Percentiles rank a stretch among this genome's conserved stretches.
These are phyloP conservation scores for Papilio protenor DNA, from an alignment of 2,888 invertebrate genomes.

Conservation along the genomic window DNA sequence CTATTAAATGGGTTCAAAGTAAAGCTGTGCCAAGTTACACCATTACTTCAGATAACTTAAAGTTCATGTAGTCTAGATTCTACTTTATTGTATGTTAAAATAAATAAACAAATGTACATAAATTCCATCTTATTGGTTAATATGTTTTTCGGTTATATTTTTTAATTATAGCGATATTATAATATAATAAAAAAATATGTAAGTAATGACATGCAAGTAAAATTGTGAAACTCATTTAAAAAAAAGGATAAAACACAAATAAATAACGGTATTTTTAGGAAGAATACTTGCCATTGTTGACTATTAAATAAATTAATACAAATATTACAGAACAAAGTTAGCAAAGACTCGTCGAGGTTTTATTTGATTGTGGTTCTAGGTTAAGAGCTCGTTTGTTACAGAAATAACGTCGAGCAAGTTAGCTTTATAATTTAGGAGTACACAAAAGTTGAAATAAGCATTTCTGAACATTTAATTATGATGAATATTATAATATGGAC, in stretches of 20 bases:
- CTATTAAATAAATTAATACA: neutral
- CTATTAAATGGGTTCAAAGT: conserved; percentile 7
- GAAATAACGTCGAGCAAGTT: conserved; percentile 1
- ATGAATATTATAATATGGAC: neutral
- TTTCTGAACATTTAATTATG: neutral
- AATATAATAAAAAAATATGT: too few relatives aligned
- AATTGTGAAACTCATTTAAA: too few relatives aligned
- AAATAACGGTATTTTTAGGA: too few relatives aligned
- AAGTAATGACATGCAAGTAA: too few relatives aligned
- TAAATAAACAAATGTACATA: neutral
- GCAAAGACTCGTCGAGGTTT: neutral
- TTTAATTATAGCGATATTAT: too few relatives aligned
- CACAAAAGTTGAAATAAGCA: neutral
- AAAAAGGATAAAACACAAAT: too few relatives aligned
- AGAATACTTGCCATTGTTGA: neutral
- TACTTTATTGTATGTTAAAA: neutral
- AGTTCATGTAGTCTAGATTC: neutral
- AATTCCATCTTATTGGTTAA: too few relatives aligned
- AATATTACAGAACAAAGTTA: neutral
- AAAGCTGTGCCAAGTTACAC: conserved; percentile 2
- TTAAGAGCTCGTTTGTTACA: neutral
- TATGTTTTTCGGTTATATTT: too few relatives aligned
- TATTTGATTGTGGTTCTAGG: conserved; percentile 5
- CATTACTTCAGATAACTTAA: conserved; percentile 1
- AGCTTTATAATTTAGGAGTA: neutral